Conservation (phyloP, 2,797 vertebrate species). For the Sebastiscus albofasciatus region DNA sequence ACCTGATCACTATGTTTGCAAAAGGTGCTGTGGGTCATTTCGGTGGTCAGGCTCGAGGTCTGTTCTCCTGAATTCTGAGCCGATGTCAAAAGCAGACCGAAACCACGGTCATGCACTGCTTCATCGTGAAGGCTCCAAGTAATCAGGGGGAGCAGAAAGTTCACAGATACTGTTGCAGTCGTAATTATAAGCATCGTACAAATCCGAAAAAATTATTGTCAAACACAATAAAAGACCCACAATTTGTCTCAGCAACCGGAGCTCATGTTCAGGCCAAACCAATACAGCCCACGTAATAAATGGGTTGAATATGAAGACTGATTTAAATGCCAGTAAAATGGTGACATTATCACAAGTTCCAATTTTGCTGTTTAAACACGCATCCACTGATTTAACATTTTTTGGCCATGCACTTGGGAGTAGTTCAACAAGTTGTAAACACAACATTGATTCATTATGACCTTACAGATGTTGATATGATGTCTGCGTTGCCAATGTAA, state of each 20-base stretch:
- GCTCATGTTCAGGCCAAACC: not conserved
- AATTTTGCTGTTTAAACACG: not conserved
- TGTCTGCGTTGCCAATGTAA: not conserved
- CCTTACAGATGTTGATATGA: not conserved
- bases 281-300: not conserved
- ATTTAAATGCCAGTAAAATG: not conserved
- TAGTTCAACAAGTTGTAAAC: not conserved
- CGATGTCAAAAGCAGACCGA: conserved; percentile 64
- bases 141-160: conserved; percentile 40
- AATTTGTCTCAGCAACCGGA: not conserved
- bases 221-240: conserved; percentile 5
- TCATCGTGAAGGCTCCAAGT: conserved; percentile 30
- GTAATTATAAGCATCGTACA: not conserved
- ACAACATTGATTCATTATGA: not conserved
- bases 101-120: conserved; percentile 26
- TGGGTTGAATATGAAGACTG: not conserved
- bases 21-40: conserved; percentile 70
- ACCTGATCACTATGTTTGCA: conserved; percentile 71
- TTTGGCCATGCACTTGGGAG: too few relatives aligned
- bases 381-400: not conserved
- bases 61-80: conserved; percentile 36
- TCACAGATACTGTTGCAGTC: conserved; percentile 12
- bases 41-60: conserved; percentile 52
- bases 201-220: conserved; percentile 14
- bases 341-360: not conserved